phyloP scores from a whole-genome alignment of 2,797 vertebrate species.

The Enteromius argenteus region DNA sequence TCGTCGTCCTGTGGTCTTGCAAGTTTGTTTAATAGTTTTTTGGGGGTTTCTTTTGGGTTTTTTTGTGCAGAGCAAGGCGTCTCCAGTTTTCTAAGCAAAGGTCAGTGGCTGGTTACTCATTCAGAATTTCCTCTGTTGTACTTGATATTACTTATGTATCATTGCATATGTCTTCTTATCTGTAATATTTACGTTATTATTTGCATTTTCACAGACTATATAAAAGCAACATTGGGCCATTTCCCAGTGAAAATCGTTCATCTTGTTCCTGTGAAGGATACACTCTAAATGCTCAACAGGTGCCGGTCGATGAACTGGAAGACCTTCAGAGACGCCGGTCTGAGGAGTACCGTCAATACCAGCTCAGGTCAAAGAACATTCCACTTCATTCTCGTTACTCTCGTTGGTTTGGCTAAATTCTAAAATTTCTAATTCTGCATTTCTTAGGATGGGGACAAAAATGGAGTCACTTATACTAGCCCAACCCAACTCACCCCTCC shows the following conservation, averaged over 20 bases:
- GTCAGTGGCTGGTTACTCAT: constrained; percentile 8
- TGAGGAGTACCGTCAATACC: constrained; percentile 38
- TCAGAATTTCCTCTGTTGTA: neutral
- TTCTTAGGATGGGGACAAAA: constrained; percentile 53
- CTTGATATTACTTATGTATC: neutral
- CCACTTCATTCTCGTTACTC: neutral
- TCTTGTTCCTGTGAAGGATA: constrained; percentile 34
- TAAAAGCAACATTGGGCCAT: neutral
- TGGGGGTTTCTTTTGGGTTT: neutral
- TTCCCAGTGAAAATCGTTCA: constrained; percentile 3
- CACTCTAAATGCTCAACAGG: neutral
- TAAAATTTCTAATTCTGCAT: neutral
- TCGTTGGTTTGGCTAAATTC: neutral
- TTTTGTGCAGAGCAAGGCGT: neutral
- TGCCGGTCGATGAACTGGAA: neutral
- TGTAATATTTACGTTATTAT: neutral
- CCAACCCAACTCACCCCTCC: constrained; percentile 66
- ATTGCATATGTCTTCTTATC: neutral
- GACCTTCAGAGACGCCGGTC: constrained; percentile 12
- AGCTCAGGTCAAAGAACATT: constrained; percentile 31
- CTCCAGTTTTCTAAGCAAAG: constrained; percentile 3
- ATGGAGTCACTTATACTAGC: constrained; percentile 59
- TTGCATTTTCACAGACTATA: neutral
- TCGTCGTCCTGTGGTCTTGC: neutral
- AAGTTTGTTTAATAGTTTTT: neutral